Evolutionary conservation across 2,797 vertebrate species (phyloP).

Genomic region (Kryptopterus vitreolus): DNA sequence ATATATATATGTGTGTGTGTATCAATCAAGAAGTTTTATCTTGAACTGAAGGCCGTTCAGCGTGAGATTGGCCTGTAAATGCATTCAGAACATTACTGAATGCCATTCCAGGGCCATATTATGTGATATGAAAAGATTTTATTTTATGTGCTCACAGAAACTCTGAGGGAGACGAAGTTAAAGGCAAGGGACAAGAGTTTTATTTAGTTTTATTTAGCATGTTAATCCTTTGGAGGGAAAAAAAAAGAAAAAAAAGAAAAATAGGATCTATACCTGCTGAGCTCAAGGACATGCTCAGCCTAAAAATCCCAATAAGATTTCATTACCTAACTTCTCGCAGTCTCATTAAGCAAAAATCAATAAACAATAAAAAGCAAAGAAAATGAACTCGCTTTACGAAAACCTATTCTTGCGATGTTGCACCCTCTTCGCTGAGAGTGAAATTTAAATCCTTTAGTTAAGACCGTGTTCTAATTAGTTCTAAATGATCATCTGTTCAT

Average conservation of each 20-base stretch:
- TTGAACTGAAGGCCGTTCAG: background rate
- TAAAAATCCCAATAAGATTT: background rate
- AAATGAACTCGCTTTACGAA: background rate
- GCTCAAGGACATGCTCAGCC: background rate
- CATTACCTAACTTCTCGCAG: background rate
- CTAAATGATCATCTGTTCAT: background rate
- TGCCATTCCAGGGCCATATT: background rate
- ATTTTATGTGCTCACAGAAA: background rate
- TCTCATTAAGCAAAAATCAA: background rate
- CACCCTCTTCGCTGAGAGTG: background rate
- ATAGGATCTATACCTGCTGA: background rate
- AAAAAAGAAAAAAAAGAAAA: too few species aligned
- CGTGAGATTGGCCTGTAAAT: background rate
- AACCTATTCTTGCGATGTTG: background rate
- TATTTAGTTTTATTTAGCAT: conserved; percentile 3
- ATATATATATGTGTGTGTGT: too few species aligned
- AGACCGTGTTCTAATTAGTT: too few species aligned
- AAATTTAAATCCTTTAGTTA: background rate
- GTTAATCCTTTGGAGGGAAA: too few species aligned
- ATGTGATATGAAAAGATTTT: too few species aligned
- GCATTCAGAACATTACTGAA: background rate
- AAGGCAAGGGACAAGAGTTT: background rate
- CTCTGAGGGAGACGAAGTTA: too few species aligned
- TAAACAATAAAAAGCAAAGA: background rate
- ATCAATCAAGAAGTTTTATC: background rate